Conservation (phyloP, 2,113 vertebrate species). For the Grus americana region DNA sequence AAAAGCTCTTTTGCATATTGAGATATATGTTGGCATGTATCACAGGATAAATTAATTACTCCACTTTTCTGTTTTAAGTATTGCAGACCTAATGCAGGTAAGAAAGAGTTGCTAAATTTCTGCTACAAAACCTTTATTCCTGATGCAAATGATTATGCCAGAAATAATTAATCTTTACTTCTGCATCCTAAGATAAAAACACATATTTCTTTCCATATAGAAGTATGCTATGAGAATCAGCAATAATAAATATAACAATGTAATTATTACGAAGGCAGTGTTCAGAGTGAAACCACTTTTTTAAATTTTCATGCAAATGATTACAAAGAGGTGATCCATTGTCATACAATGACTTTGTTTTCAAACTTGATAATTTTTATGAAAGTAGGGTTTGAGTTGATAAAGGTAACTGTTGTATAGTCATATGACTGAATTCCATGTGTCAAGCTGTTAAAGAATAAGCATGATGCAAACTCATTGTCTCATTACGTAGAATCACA, state of each 20-base stretch:
- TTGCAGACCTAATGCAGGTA: neutral
- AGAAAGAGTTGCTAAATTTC: neutral
- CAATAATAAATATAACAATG: neutral
- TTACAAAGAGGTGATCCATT: neutral
- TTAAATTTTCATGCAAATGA: neutral
- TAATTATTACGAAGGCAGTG: neutral
- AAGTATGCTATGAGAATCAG: neutral
- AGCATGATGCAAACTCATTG: neutral
- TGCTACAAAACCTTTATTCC: neutral
- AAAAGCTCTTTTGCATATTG: neutral
- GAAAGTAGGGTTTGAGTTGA: neutral
- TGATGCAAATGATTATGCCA: neutral
- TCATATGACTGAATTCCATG: neutral
- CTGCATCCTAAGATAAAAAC: neutral
- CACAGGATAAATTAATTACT: neutral
- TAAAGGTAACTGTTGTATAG: neutral
- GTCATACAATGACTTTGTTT: neutral
- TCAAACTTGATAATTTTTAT: neutral
- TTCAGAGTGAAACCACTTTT: neutral
- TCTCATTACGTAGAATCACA: neutral
- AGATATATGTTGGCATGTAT: neutral
- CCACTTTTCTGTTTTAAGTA: neutral
- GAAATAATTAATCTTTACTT: neutral
- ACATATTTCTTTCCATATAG: neutral
- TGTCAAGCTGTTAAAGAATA: neutral